Conservation (phyloP, 2,888 invertebrate genomes). For the Agonopterix heracliana region DNA sequence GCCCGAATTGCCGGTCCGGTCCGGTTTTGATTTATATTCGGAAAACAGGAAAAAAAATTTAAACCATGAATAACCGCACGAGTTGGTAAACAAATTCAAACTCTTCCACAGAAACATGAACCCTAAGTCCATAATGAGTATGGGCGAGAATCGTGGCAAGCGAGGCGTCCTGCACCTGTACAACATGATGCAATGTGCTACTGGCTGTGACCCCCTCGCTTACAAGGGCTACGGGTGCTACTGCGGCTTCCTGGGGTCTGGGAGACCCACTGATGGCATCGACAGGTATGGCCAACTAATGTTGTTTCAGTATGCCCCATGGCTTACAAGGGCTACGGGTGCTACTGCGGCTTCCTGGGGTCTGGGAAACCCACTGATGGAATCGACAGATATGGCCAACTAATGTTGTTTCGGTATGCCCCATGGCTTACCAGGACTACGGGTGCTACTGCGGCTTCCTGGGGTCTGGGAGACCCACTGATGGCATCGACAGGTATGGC, state of each 20-base stretch:
- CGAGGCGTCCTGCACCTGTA: conserved; percentile 87
- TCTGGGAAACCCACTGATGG: conserved; percentile 86
- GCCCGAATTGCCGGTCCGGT: too few relatives aligned
- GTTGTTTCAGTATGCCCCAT: conserved; percentile 83
- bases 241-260: conserved; percentile 90
- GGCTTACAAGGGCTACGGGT: conserved; percentile 90
- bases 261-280: conserved; percentile 86
- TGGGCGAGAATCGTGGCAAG: conserved; percentile 75
- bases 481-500: conserved; percentile 85
- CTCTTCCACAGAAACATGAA: conserved; percentile 37
- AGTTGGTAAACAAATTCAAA: too few relatives aligned
- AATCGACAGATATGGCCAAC: conserved; percentile 81
- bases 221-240: conserved; percentile 94
- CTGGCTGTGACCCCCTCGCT: conserved; percentile 87
- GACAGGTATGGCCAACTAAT: conserved; percentile 79
- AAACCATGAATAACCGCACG: too few relatives aligned
- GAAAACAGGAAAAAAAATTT: too few relatives aligned
- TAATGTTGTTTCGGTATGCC: conserved; percentile 80
- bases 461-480: conserved; percentile 85
- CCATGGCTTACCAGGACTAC: conserved; percentile 88
- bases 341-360: conserved; percentile 92
- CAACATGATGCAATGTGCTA: conserved; percentile 90
- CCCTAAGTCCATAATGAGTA: conserved; percentile 36
- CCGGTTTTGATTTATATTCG: too few relatives aligned
- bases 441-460: conserved; percentile 94